Base-by-base conservation (phyloP, 2,888 invertebrate genomes). In the Pycnomerus fuliginosus region DNA sequence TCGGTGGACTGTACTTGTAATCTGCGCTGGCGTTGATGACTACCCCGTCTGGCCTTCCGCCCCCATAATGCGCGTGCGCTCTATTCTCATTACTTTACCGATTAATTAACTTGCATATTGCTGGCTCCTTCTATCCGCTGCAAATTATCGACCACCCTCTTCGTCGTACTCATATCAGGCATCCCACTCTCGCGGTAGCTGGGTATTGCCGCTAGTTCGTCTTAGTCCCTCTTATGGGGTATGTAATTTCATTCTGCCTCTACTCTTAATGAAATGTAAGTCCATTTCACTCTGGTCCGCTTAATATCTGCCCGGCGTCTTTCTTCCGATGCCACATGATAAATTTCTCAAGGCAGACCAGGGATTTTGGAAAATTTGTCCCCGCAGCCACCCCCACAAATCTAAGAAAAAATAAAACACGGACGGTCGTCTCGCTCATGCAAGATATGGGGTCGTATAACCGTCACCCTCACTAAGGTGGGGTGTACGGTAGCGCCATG, bases 21-120 rank as follows among this genome's bases (percentile, higher is more conserved):
- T 80, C 78, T 76, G 77, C 76, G 68, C 78, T 79, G 79, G 70
- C 72, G 70, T 71, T 80, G 80, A 79, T 80, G 79, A 79, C 78
- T 77, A 76, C 78, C 77, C 76, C 76, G 50, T 47, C 48, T 52
- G 53, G 58, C 60, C 61, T 54, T 58, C 59, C 62, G 57, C 44
- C 58, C 59, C 58, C 50, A 52, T 36, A 52, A 24, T 44, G 64
- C 71, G 72, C 69, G 62, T 68, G 73, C 73, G 72, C 71, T 56
- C 55, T 71, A 61, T 65, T 64, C 73, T 73, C 73, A 73, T 73
- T 73, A 73, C 72, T 70, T 69, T 69, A 66, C 70, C 72, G 72
- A 72, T 73, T 73, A 73, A 73, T 73, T 73, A 73, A 72, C 72
- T 72, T 72, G 73, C 73, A 73, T 73, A 72, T 70, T 66, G 69